Evolutionary conservation across 2,797 vertebrate species (phyloP).

Genomic region (Gila robusta): DNA sequence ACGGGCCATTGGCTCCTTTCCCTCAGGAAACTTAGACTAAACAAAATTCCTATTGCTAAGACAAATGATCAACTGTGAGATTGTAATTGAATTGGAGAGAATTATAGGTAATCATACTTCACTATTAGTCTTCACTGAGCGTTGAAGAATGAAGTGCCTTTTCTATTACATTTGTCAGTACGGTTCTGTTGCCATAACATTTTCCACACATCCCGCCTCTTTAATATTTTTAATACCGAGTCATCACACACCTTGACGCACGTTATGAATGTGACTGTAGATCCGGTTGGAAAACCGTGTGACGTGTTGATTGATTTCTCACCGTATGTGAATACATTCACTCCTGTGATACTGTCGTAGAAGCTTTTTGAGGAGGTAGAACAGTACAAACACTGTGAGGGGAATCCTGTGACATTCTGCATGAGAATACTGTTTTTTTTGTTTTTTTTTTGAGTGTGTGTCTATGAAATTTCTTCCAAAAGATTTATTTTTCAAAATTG

Average conservation of each 20-base stretch:
- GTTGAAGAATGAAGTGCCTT: conserved; percentile 61
- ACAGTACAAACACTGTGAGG: conserved; percentile 46
- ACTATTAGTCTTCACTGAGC: conserved; percentile 34
- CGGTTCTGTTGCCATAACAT: conserved; percentile 17
- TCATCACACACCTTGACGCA: conserved; percentile 4
- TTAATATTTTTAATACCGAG: background rate
- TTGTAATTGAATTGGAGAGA: conserved; percentile 19
- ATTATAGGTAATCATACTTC: conserved; percentile 14
- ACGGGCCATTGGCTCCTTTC: conserved; percentile 4
- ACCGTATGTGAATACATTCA: background rate
- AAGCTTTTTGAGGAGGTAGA: conserved; percentile 7
- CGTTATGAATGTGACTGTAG: background rate
- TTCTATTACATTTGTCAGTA: conserved; percentile 43
- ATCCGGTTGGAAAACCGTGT: background rate
- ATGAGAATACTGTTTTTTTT: conserved; percentile 21
- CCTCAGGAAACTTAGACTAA: conserved; percentile 48
- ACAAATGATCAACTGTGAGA: conserved; percentile 7
- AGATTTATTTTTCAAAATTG: conserved; percentile 10
- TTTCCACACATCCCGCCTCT: background rate
- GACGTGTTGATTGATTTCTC: background rate
- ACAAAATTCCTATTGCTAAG: background rate
- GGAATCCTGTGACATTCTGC: conserved; percentile 36
- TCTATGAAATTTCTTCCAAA: conserved; percentile 5
- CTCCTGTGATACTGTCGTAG: conserved; percentile 19
- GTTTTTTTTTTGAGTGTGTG: background rate